A percentile compares a stretch with the other conserved stretches of the same genome.
Evolutionary conservation across 1,140 invertebrate genomes (phyloP).

Genomic region (Panonychus citri): DNA sequence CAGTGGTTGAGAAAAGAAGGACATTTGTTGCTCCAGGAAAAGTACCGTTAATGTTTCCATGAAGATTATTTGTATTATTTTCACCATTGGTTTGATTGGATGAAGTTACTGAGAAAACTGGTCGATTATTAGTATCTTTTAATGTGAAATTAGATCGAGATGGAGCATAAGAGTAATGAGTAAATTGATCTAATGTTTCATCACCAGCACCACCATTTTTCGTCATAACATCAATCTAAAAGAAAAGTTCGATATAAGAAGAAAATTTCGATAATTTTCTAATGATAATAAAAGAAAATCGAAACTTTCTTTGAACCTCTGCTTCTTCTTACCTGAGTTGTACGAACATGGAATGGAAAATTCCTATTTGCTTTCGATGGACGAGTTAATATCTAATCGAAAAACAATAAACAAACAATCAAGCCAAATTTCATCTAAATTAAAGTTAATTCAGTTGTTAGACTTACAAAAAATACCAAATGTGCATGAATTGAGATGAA

Average conservation of each 20-base stretch:
- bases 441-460: too few species aligned
- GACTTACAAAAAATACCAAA: conserved; percentile 44
- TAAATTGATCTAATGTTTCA: conserved; percentile 10
- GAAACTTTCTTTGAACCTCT: not conserved
- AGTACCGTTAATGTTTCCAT: not conserved
- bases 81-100: not conserved
- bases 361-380: conserved; percentile 57
- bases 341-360: conserved; percentile 62
- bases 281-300: not conserved
- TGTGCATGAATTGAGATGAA: conserved; percentile 52
- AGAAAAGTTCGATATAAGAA: not conserved
- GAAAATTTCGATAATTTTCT: not conserved
- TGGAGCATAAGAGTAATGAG: conserved; percentile 10
- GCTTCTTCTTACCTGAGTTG: conserved; percentile 34
- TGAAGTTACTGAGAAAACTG: not conserved
- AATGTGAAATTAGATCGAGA: not conserved
- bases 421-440: too few species aligned
- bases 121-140: not conserved
- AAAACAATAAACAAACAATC: conserved; percentile 4
- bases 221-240: not conserved
- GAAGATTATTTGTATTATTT: not conserved
- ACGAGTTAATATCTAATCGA: conserved; percentile 42
- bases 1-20: too few species aligned
- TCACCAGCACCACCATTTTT: conserved; percentile 1
- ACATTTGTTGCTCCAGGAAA: too few species aligned